A percentile compares a stretch with the other conserved stretches of the same genome.
Evolutionary conservation across 2,113 vertebrate species (phyloP).

Genomic region (Ageneiosus marmoratus): DNA sequence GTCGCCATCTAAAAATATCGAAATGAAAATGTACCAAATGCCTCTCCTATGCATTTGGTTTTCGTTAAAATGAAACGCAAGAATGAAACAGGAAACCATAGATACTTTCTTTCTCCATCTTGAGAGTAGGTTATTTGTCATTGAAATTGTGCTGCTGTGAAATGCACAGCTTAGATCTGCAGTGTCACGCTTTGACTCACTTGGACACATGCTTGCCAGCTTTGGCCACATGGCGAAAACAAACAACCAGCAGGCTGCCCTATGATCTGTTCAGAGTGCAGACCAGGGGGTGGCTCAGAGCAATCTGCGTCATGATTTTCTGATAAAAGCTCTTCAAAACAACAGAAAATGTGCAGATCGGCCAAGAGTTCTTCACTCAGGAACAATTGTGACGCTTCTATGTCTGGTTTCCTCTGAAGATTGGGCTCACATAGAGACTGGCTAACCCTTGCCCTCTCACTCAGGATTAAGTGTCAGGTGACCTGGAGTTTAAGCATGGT

Average conservation of each 20-base stretch:
- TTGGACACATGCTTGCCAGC: constrained; percentile 62
- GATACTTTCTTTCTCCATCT: not conserved
- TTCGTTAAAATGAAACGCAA: constrained; percentile 14
- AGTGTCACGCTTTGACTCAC: constrained; percentile 62
- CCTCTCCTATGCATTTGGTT: constrained; percentile 26
- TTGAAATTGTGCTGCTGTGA: not conserved
- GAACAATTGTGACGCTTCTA: not conserved
- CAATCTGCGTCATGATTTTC: constrained; percentile 14
- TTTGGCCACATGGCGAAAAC: constrained; percentile 62
- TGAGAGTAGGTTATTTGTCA: constrained; percentile 2
- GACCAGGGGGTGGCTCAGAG: constrained; percentile 48
- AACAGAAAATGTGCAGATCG: constrained; percentile 14
- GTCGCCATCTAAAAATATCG: not conserved
- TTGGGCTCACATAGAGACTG: not conserved
- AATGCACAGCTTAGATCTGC: constrained; percentile 59
- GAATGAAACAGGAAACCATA: not conserved
- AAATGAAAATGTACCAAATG: not conserved
- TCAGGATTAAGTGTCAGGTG: constrained; percentile 54
- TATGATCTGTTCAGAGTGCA: constrained; percentile 39
- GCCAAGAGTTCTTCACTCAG: not conserved
- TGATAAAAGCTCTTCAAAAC: constrained; percentile 36
- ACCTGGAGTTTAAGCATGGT: constrained; percentile 55
- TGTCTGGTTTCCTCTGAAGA: not conserved
- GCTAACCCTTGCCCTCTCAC: not conserved
- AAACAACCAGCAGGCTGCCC: constrained; percentile 58